Evolutionary conservation across 2,888 invertebrate genomes (phyloP).

Genomic region (Cordilura impudica): DNA sequence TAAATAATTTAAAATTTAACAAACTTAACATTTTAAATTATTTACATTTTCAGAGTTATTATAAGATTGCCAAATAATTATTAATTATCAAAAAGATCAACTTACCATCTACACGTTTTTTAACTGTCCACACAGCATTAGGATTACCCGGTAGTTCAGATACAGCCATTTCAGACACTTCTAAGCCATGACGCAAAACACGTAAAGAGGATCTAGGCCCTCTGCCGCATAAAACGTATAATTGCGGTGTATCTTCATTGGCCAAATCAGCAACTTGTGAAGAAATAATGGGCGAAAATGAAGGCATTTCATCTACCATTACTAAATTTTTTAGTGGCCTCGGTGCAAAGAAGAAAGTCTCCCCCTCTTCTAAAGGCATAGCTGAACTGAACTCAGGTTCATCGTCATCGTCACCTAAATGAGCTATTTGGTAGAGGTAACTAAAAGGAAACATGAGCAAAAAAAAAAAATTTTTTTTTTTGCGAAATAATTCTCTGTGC

Average conservation of each 20-base stretch:
- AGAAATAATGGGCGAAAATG: constrained; percentile 92
- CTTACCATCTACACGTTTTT: constrained; percentile 96
- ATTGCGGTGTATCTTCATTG: constrained; percentile 98
- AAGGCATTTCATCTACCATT: constrained; percentile 97
- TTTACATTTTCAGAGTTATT: constrained; percentile 53
- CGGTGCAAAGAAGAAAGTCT: constrained; percentile 99
- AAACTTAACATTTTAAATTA: constrained; percentile 53
- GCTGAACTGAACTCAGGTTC: constrained; percentile 99
- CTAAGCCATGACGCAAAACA: constrained; percentile 96
- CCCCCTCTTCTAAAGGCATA: constrained; percentile 98
- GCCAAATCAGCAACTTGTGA: constrained; percentile 95
- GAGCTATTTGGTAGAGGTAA: constrained; percentile 99
- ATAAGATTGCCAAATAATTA: constrained; percentile 18
- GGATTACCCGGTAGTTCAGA: constrained; percentile 99
- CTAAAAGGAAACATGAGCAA: constrained; percentile 79
- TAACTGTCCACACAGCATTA: constrained; percentile 99
- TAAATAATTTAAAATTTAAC: constrained; percentile 57
- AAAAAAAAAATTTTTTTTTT: too few species aligned
- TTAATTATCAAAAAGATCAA: constrained; percentile 64
- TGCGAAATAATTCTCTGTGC: neutral
- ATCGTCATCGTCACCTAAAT: constrained; percentile 98
- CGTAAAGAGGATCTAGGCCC: constrained; percentile 96
- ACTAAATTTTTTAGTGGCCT: constrained; percentile 95
- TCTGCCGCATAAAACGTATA: constrained; percentile 96
- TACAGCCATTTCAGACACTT: constrained; percentile 99